Conservation (phyloP, 1,140 invertebrate species). For the honey bee (Apis mellifera) region DNA sequence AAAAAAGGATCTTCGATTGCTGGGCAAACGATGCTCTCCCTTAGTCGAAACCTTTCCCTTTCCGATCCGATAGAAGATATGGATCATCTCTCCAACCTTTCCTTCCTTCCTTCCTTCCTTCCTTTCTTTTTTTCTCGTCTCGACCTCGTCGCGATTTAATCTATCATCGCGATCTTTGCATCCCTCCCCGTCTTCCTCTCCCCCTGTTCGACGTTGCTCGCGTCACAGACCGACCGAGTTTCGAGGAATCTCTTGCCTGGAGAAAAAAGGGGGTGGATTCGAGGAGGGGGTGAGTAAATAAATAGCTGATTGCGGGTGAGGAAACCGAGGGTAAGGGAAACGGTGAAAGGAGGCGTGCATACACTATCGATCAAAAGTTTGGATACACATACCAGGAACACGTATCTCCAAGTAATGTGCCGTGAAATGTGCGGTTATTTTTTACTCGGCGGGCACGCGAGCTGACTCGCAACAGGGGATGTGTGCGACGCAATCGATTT, state of each 20-base stretch:
- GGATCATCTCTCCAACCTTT: too few species aligned
- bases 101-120: too few species aligned
- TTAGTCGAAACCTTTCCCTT: too few species aligned
- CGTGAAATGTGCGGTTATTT: constrained; percentile 22
- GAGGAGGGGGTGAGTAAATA: constrained; percentile 1
- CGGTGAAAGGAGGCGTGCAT: background rate
- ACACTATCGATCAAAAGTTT: constrained; percentile 25
- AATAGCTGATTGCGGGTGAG: constrained; percentile 27
- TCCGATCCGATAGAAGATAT: too few species aligned
- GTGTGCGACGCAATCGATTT: background rate
- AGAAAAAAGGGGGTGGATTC: background rate
- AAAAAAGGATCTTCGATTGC: too few species aligned
- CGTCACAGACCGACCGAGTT: background rate
- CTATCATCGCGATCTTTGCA: too few species aligned
- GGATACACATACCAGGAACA: constrained; percentile 9
- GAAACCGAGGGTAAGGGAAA: background rate
- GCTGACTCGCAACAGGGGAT: background rate
- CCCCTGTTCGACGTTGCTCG: background rate
- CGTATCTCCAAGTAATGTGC: constrained; percentile 4
- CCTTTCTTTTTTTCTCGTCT: too few species aligned
- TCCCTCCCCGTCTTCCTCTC: too few species aligned
- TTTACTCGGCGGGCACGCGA: background rate
- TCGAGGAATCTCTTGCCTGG: background rate
- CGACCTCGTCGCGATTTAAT: too few species aligned
- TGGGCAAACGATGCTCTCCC: too few species aligned